phyloP scores from a whole-genome alignment of 2,797 vertebrate genomes.

The Coracias cyanogaster region DNA sequence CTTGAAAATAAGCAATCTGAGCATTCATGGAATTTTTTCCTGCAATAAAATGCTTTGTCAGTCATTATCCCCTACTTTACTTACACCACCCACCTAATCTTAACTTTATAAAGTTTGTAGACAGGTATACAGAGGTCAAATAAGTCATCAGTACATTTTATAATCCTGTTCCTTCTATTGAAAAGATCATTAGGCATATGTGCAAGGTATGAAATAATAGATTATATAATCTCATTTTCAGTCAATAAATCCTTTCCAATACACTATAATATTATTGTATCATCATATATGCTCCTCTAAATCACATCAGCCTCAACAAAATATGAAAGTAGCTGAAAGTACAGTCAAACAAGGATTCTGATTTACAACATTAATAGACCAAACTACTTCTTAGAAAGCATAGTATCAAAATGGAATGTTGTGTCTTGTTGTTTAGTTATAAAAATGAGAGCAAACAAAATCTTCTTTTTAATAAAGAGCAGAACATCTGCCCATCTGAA shows the following conservation, averaged over 20 bases:
- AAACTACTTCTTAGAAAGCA: conserved; percentile 6
- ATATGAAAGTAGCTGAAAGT: neutral
- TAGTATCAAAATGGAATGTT: neutral
- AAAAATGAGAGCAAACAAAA: conserved; percentile 26
- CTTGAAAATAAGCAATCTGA: neutral
- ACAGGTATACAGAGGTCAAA: conserved; percentile 16
- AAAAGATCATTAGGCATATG: neutral
- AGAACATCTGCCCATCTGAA: conserved; percentile 40
- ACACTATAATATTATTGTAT: neutral
- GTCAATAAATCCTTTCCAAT: neutral
- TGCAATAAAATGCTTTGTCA: conserved; percentile 14
- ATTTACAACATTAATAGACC: conserved; percentile 6
- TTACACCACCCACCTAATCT: neutral
- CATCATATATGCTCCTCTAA: neutral
- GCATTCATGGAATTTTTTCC: neutral
- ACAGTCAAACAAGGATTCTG: neutral
- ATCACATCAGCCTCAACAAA: neutral
- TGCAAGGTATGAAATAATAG: neutral
- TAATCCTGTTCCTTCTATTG: neutral
- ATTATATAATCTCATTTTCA: neutral
- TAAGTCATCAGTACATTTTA: neutral
- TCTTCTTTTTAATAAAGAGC: conserved; percentile 30
- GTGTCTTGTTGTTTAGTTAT: neutral
- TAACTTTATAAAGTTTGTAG: neutral
- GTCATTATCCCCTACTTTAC: neutral